Percentiles rank a stretch among this genome's conserved stretches.
phyloP scores from a whole-genome alignment of 1,140 invertebrate species.

The Drosophila prosaltans region DNA sequence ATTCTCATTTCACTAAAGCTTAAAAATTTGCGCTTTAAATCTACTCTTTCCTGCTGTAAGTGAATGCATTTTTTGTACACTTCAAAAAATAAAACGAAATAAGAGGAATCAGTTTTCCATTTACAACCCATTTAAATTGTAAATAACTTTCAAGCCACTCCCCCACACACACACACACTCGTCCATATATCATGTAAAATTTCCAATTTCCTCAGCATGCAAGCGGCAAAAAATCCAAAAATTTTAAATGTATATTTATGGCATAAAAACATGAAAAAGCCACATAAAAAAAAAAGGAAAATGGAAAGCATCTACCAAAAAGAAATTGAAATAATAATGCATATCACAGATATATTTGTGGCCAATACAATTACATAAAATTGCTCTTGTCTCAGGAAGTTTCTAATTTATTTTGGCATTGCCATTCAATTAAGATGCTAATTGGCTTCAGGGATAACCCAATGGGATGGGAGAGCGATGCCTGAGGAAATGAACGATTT shows the following conservation, averaged over 20 bases:
- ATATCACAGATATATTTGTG: constrained; percentile 46
- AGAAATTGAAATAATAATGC: constrained; percentile 43
- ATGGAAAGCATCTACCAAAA: neutral
- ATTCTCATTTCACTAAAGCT: neutral
- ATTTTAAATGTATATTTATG: constrained; percentile 51
- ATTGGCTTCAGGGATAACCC: constrained; percentile 53
- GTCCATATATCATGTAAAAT: constrained; percentile 57
- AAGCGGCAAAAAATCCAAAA: constrained; percentile 29
- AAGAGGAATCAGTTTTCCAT: constrained; percentile 6
- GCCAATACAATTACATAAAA: constrained; percentile 60
- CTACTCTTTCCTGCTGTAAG: neutral
- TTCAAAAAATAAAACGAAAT: neutral
- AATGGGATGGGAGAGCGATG: constrained; percentile 21
- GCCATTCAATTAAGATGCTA: constrained; percentile 76
- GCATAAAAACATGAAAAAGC: constrained; percentile 42
- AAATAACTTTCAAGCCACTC: constrained; percentile 38
- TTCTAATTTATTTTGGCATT: constrained; percentile 37
- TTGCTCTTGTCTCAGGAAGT: constrained; percentile 16
- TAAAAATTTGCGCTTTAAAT: neutral
- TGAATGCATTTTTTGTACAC: neutral
- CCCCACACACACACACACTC: constrained; percentile 28
- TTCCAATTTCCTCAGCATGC: constrained; percentile 53
- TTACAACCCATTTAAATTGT: constrained; percentile 37
- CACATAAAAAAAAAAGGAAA: neutral
- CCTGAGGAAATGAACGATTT: constrained; percentile 67